Base-by-base conservation (phyloP, 1,140 invertebrate species). In the Drosophila mayri region DNA sequence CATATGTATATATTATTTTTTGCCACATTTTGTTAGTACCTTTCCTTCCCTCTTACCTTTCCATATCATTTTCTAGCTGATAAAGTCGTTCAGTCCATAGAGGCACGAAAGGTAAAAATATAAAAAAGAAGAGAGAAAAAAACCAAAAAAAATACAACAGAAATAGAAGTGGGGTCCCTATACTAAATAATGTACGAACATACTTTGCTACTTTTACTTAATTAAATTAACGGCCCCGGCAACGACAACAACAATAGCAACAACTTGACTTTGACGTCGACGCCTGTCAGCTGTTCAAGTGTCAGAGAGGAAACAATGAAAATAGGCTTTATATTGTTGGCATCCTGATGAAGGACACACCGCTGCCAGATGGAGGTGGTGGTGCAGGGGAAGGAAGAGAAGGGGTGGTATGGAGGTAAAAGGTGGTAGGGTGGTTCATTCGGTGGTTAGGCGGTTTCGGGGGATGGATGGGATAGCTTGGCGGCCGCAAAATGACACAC, bases 151-250 rank as follows among this genome's bases (percentile, higher is more conserved):
- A 32, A 20, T 16, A 44, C 28, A 59, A 41, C 32, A 43, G 22
- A 35, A 52, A 49, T 12, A 40, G 57, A 38, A 25, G 38, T 25
- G 25, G 25, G 44, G 54, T 46, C n/a, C 28, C 28, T 61, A 28
- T 71, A 59, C 76, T 78, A 78, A 78, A 78, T 78, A 78, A 77
- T 77, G 63, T 86, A 78, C 83, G 81, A 86, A 86, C 83, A 83
- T 86, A 88, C 78, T 88, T 88, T 79, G 84, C 84, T 84, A 88
- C 78, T 90, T 90, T 90, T 90, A 90, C 75, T 90, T 90, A 90
- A 90, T 90, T 90, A 85, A 90, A 90, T 90, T 90, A 90, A 90
- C 85, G 81, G 78, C 80, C 84, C 65, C 59, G 66, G 65, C 76
- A 86, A 67, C 64, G 67, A 71, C 64, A 66, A 63, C 64, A 46